Evolutionary conservation across 2,113 vertebrate genomes (phyloP), one percentile per base, ranked within the genome.

Genomic region (Leiothrix lutea): DNA sequence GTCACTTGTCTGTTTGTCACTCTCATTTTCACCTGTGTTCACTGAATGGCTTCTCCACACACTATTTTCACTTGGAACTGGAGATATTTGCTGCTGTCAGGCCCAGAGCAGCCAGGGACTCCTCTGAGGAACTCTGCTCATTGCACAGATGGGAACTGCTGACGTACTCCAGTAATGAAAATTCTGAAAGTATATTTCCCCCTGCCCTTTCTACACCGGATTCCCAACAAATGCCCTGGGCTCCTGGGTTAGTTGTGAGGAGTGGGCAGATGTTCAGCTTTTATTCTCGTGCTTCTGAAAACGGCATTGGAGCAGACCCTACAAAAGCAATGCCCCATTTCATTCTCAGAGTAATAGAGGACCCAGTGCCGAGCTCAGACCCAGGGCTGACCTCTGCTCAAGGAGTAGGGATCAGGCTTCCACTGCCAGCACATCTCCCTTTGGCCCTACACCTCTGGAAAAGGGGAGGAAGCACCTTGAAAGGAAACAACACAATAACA

Each of bases 301-400:
- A 21, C 38, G 23, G 29, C 35, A 12, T 7, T 45, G 31, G 45
- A 84, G 17, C 29, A 24, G 25, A 13, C 22, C 9, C 51, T 36
- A 7, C 9, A 22, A 56, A 70, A 51, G 7, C 1, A 1, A 29
- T 14, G 31, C 23, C 40, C 12, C 1, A 1, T 50, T 72, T 85
- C 3, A 1, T 69, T 60, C 57, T 28, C 0, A 3, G 23, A 15
- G 12, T 7, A 38, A 47, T 0, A 22, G 5, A 25, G 36, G 28
- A 33, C 50, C 20, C 15, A 53, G 18, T 5, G 21, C 29, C 66
- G 14, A 72, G 28, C n/a, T 64, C 44, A 62, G 40, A n/a, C 5
- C 57, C 29, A 80, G 71, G 66, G 36, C 42, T 80, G 36, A 65
- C 2, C 9, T 60, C 53, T 71, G 29, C 18, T n/a, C 26, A 3